A percentile compares a stretch with the other conserved stretches of the same genome.
These are phyloP conservation scores for Lepus townsendii DNA, from an alignment of 2,797 vertebrate species.

Conservation along the genomic window DNA sequence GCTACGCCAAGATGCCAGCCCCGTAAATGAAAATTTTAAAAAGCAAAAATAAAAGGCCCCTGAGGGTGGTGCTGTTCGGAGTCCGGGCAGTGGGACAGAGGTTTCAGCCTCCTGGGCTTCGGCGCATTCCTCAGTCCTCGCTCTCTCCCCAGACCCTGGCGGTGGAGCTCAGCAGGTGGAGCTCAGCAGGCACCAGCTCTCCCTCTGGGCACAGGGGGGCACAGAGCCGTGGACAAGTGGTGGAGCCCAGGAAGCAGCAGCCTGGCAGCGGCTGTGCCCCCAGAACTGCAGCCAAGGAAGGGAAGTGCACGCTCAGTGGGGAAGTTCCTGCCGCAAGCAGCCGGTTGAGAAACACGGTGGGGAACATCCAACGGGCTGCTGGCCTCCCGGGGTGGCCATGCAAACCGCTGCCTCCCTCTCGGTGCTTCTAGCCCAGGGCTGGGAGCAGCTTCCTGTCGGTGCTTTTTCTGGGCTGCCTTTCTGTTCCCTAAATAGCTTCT, in stretches of 20 bases:
- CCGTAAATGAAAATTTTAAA: neutral
- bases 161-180: neutral
- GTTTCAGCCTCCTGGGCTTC: constrained; percentile 26
- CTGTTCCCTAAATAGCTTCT: neutral
- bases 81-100: neutral
- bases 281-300: neutral
- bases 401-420: neutral
- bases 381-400: neutral
- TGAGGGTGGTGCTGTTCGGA: neutral
- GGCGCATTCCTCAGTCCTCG: neutral
- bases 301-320: constrained; percentile 7
- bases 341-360: constrained; percentile 56
- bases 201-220: neutral
- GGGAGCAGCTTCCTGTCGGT: neutral
- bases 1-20: too few species aligned
- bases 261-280: neutral
- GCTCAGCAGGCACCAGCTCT: neutral
- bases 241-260: constrained; percentile 34
- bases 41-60: too few species aligned
- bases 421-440: neutral
- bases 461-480: neutral
- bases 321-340: constrained; percentile 65
- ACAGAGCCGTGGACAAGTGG: neutral
- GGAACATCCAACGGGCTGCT: constrained; percentile 64
- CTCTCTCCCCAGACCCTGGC: neutral